Evolutionary conservation across 2,797 vertebrate species (phyloP).

Genomic region (Erethizon dorsatum): DNA sequence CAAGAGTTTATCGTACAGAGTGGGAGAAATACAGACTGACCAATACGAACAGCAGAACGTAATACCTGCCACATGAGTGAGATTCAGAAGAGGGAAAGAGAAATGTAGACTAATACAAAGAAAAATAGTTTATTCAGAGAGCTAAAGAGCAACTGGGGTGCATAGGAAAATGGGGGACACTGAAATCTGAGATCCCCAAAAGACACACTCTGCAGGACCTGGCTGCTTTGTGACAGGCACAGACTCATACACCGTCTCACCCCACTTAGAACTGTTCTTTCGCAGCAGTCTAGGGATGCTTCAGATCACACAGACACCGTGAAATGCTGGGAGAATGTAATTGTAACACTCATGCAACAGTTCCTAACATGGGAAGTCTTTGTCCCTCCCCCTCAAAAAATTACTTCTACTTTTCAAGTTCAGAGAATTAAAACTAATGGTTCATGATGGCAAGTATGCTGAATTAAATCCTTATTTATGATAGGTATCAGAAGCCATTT

Average conservation of each 20-base stretch:
- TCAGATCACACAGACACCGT: background rate
- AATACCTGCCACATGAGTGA: background rate
- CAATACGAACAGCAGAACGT: background rate
- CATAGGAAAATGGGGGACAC: background rate
- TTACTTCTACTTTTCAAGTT: conserved; percentile 65
- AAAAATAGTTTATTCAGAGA: conserved; percentile 14
- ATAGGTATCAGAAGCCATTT: conserved; percentile 69
- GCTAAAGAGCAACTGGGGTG: background rate
- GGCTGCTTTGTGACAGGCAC: conserved; percentile 18
- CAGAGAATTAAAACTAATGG: conserved; percentile 52
- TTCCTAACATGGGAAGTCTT: background rate
- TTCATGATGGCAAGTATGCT: conserved; percentile 10
- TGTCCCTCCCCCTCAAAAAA: background rate
- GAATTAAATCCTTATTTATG: conserved; percentile 75
- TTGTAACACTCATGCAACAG: background rate
- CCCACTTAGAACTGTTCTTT: background rate
- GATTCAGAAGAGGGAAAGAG: background rate
- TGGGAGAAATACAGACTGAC: background rate
- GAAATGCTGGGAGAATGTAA: conserved; percentile 7
- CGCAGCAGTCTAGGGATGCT: background rate
- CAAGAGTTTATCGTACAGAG: background rate
- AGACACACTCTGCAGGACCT: background rate
- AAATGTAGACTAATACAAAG: background rate
- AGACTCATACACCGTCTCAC: background rate
- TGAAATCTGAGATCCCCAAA: background rate